These are phyloP conservation scores for Drosophila emarginata DNA, from an alignment of 2,888 invertebrate genomes.

Conservation along the genomic window DNA sequence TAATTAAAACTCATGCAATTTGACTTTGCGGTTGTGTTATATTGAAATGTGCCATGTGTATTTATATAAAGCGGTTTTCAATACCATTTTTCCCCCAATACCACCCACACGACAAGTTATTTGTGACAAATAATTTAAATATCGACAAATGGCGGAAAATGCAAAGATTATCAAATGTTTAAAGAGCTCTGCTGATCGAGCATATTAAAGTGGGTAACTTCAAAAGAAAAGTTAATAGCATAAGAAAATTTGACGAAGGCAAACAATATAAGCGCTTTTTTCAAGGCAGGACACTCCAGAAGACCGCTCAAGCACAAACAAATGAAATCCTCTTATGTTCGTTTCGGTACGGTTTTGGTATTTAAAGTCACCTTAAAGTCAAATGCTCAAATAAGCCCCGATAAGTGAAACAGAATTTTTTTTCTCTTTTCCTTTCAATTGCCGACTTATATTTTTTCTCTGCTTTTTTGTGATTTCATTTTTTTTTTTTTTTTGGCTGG, in stretches of 20 bases:
- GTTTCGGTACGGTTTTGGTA: conserved; percentile 1
- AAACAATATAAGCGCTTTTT: conserved; percentile 57
- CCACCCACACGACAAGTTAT: not conserved
- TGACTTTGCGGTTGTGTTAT: conserved; percentile 45
- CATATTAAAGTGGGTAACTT: conserved; percentile 10
- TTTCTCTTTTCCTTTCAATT: conserved; percentile 2
- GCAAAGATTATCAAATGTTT: not conserved
- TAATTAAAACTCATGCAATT: conserved; percentile 60
- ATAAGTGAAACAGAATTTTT: conserved; percentile 42
- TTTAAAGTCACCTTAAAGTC: conserved; percentile 46
- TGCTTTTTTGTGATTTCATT: too few species aligned
- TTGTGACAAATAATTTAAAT: conserved; percentile 18
- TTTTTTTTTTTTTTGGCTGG: conserved; percentile 20
- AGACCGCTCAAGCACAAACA: conserved; percentile 47
- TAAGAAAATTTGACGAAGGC: conserved; percentile 34
- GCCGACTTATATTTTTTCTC: not conserved
- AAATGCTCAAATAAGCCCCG: conserved; percentile 33
- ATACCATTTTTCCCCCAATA: not conserved
- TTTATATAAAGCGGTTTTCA: conserved; percentile 35
- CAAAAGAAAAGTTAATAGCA: conserved; percentile 50
- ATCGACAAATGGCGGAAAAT: not conserved
- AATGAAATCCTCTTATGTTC: conserved; percentile 63
- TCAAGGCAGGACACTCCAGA: not conserved
- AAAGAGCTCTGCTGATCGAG: conserved; percentile 1
- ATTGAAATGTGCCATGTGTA: conserved; percentile 44